Base-by-base conservation (phyloP, 1,140 invertebrate species). In the Heterodera carotae region DNA sequence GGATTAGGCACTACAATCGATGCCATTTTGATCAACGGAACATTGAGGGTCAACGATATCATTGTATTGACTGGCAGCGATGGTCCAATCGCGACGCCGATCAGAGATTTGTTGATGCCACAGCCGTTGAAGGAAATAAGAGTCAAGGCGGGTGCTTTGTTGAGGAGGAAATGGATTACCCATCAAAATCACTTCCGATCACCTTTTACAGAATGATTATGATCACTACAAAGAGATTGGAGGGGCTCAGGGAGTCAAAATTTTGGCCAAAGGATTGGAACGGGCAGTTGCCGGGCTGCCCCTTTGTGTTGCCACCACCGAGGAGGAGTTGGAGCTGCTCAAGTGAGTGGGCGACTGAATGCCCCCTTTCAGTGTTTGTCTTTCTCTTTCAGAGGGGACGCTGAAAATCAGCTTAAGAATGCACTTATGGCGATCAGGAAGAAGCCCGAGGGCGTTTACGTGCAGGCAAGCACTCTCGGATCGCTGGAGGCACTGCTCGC, bases 1-100 rank as follows among this genome's bases (percentile, higher is more conserved):
- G 97, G 97, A 66, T 90, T 99, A 76, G 97, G 97, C 33, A 99
- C 96, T 74, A 99, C 97, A 6, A 96, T 99, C 85, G 97, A 99
- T 91, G 93, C 96, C 43, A 98, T 99, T 89, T 91, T 99, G 70
- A 77, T 99, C 53, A 99, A 99, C 90, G 97, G 97, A 22, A 92
- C 91, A 25, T 89, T 99, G 34, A 90, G 90, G 62, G 95, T 97
- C 89, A 94, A 95, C 31, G 95, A 99, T 82, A 95, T 94, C 0
- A 93, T 98, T 88, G 91, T 99, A 34, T 89, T 98, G 48, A 96
- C 97, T 12, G 97, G 97, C 43, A 97, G 95, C 5, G 97, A 99
- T 86, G 97, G 97, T 25, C 95, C 97, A 2, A 96, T 99, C 70
- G 93, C 96, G 4, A 99, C 97, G 1, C 94, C 97, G 90, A 96